Evolutionary conservation across 2,888 invertebrate species (phyloP), one percentile per base, ranked within the genome.

Genomic region (Synanthedon formicaeformis): DNA sequence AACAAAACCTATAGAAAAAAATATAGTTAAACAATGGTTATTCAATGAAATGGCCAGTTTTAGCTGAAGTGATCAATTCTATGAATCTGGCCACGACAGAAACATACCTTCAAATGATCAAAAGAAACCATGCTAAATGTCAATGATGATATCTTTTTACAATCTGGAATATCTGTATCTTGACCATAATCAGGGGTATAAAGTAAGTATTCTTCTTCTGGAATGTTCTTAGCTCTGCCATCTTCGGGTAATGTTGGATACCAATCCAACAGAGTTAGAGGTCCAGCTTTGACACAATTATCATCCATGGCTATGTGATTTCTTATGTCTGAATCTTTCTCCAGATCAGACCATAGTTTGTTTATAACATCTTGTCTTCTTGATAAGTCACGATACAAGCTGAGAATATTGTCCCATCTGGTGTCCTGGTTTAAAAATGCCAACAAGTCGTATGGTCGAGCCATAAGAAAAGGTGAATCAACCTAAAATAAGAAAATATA

Each of bases 351-450:
- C 89, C 91, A 91, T 58, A 91, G 76, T 50, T 81, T 84, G 60
- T 92, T 92, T 54, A 94, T 91, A 11, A 89, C 78, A 51, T 87
- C 83, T 70, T 93, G 93, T 53, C 91, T 89, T 4, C 81, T 80
- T 11, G 89, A 75, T 53, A 94, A 87, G 63, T 92, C 91, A 62
- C 91, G 82, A 67, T 92, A 91, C 48, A 93, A 72, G 50, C 83
- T 83, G 55, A 89, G 87, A 50, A 92, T 89, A 56, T 89, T 89
- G 51, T 89, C 86, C 70, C 90, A 90, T 23, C 93, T 82, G 48
- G 90, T 90, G 67, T 94, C 94, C 81, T 95, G 95, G 57, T 93
- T 92, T 65, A 95, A 76, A 64, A 95, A 90, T 3, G 92, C 91
- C 53, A 94, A 80, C 50, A 95, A 82, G 73, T 95, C 94, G 67